A percentile compares a stretch with the other conserved stretches of the same genome.
phyloP scores from a whole-genome alignment of 2,888 invertebrate genomes.

The Catocala sponsa region DNA sequence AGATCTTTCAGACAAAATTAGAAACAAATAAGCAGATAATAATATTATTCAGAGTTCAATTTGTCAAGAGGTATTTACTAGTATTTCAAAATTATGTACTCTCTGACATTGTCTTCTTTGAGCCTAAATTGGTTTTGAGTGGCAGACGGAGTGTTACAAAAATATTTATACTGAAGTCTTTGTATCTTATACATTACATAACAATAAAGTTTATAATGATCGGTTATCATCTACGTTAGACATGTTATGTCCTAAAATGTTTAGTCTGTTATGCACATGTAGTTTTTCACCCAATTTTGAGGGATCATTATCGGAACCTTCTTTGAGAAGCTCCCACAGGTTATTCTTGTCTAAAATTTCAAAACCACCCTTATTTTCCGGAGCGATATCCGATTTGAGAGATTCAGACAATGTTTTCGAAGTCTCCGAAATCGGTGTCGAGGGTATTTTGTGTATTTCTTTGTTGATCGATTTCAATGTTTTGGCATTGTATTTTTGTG shows the following conservation, averaged over 20 bases:
- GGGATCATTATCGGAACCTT: constrained; percentile 76
- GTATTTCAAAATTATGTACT: constrained; percentile 18
- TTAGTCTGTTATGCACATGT: constrained; percentile 69
- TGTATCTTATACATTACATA: constrained; percentile 82
- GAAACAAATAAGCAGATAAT: too few relatives aligned
- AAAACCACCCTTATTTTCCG: constrained; percentile 85
- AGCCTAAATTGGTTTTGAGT: constrained; percentile 49
- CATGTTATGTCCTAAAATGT: constrained; percentile 66
- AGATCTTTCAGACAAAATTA: too few relatives aligned
- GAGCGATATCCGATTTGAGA: constrained; percentile 75
- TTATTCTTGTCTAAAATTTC: constrained; percentile 89
- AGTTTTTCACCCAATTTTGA: constrained; percentile 77
- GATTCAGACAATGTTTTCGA: constrained; percentile 71
- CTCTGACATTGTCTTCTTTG: constrained; percentile 40
- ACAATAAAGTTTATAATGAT: constrained; percentile 85
- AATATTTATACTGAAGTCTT: constrained; percentile 84
- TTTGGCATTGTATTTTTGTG: constrained; percentile 67
- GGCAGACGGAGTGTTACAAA: constrained; percentile 75
- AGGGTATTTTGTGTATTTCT: constrained; percentile 84
- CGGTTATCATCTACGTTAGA: constrained; percentile 71
- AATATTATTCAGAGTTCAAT: too few relatives aligned
- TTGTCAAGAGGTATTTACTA: neutral
- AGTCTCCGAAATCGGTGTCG: constrained; percentile 83
- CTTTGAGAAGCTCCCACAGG: constrained; percentile 89
- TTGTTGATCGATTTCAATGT: constrained; percentile 83